Percentiles rank a stretch among this genome's conserved stretches.
Conservation (phyloP, 2,888 invertebrate species). For the Cylloceria caligata region DNA sequence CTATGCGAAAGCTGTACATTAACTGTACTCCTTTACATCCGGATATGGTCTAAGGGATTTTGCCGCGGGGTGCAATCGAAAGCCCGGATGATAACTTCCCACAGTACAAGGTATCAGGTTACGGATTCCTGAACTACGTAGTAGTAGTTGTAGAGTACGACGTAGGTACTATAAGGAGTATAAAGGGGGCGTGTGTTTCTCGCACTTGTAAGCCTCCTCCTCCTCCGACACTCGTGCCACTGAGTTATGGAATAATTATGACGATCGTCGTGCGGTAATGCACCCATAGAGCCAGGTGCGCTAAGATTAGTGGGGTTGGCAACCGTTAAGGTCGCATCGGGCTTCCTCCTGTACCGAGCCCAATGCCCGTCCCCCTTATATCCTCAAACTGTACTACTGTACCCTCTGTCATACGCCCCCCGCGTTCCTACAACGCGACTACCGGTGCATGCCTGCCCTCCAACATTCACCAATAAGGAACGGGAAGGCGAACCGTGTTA, state of each 20-base stretch:
- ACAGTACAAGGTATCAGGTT: constrained; percentile 16
- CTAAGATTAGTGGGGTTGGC: constrained; percentile 74
- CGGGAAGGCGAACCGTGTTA: constrained; percentile 55
- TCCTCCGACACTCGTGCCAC: constrained; percentile 2
- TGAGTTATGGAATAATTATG: constrained; percentile 76
- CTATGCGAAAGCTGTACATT: background rate
- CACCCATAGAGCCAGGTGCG: constrained; percentile 74
- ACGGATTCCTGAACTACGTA: constrained; percentile 22
- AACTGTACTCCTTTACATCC: background rate
- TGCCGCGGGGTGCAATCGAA: constrained; percentile 60
- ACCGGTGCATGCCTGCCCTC: constrained; percentile 47
- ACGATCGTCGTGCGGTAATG: constrained; percentile 70
- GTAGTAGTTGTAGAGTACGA: constrained; percentile 32
- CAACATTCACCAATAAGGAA: constrained; percentile 72
- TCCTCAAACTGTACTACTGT: constrained; percentile 25
- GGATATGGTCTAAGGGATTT: constrained; percentile 24
- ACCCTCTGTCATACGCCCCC: constrained; percentile 29
- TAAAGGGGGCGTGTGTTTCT: constrained; percentile 63
- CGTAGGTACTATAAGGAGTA: constrained; percentile 40
- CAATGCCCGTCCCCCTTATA: constrained; percentile 36
- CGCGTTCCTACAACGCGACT: background rate
- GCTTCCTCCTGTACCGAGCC: constrained; percentile 56
- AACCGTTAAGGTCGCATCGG: constrained; percentile 70
- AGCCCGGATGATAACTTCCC: constrained; percentile 24
- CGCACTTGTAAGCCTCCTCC: constrained; percentile 47